phyloP scores from a whole-genome alignment of 2,888 invertebrate genomes.

The Mystacides longicornis region DNA sequence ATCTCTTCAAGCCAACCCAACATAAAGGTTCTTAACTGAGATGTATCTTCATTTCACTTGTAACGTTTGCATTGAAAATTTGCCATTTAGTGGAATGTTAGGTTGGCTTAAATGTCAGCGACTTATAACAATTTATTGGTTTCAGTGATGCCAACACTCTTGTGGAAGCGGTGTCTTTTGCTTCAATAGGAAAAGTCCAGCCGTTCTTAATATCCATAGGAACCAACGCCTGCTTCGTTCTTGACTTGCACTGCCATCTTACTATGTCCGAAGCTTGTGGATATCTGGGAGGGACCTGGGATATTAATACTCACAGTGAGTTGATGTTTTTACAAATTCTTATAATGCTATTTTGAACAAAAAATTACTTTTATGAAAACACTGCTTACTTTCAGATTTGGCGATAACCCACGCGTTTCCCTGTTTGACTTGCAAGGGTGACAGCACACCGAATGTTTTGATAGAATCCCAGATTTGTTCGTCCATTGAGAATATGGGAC shows the following conservation, averaged over 20 bases:
- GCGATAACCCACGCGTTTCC: slow-evolving; percentile 85
- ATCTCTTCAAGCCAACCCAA: too few relatives aligned
- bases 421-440: slow-evolving; percentile 73
- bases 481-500: slow-evolving; percentile 72
- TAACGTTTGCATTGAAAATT: too few relatives aligned
- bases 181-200: slow-evolving; percentile 81
- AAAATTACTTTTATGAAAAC: neutral
- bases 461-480: slow-evolving; percentile 78
- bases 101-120: too few relatives aligned
- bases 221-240: slow-evolving; percentile 77
- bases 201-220: slow-evolving; percentile 84
- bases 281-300: slow-evolving; percentile 94
- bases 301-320: slow-evolving; percentile 88
- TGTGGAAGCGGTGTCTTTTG: slow-evolving; percentile 84
- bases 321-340: slow-evolving; percentile 27
- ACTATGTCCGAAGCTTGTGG: slow-evolving; percentile 93
- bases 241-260: slow-evolving; percentile 91
- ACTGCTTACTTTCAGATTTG: slow-evolving; percentile 52
- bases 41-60: too few relatives aligned
- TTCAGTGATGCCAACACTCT: slow-evolving; percentile 82
- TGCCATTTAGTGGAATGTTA: too few relatives aligned
- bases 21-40: too few relatives aligned
- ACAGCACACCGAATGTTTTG: slow-evolving; percentile 65
- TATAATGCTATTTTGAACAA: neutral
- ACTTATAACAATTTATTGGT: too few relatives aligned